Base-by-base conservation (phyloP, 2,797 vertebrate species). In the Chrysocyon brachyurus region DNA sequence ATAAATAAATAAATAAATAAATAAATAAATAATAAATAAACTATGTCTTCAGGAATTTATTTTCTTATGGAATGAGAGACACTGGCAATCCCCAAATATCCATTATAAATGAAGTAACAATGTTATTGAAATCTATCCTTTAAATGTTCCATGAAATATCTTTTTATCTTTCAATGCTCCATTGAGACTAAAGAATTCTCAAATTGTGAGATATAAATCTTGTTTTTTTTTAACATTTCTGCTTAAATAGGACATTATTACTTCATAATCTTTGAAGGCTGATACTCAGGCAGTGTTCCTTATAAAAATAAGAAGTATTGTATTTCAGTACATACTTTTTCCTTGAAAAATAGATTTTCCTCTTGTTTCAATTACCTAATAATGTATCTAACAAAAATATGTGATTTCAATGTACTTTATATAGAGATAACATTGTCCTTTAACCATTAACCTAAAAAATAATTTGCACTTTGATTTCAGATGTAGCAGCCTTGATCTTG, bases 361-460 rank as follows among this genome's bases (percentile, higher is more conserved):
- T 6, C 8, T 75, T 77, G 59, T 54, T 92, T 88, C 52, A 77
- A 40, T 59, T 31, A 61, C 31, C 36, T 31, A 49, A 59, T 28
- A 36, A 75, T 66, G 22, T 57, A n/a, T 83, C 21, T 64, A 63
- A 72, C 46, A 78, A 12, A 59, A 87, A 77, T 75, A 46, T 31
- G 14, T 16, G 19, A 73, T 64, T 66, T 81, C 66, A 24, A 3
- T 79, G 46, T 26, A 8, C 24, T 56, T 57, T 63, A 81, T 56
- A 33, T 11, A 61, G 15, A 72, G 21, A 72, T 75, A 92, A 54
- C 6, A 33, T 52, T 88, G n/a, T 77, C 28, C 52, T 56, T 90
- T 52, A 90, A 72, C 15, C 78, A 84, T 19, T 70, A 49, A 24
- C 8, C 31, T 88, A 64, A 93, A 77, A 91, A 91, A 40, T 95